Base-by-base conservation (phyloP, 1,140 invertebrate genomes). In the Anagrus nilaparvatae region DNA sequence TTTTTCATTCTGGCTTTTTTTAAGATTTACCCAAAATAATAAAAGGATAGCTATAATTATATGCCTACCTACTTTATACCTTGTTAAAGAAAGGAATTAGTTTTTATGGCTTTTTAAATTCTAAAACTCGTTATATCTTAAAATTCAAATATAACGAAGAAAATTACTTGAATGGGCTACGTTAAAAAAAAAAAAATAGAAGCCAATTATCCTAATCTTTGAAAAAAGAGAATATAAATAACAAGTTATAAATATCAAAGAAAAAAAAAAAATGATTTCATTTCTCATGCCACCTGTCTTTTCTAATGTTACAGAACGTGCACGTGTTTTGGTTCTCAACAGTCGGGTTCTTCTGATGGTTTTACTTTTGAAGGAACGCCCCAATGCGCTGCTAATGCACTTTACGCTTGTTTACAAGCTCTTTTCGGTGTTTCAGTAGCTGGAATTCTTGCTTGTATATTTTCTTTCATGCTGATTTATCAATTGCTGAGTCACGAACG, bases 381-480 rank as follows among this genome's bases (percentile, higher is more conserved):
- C 0, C 82, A 87, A 53, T 93, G 87, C 61, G 84, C 84, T 28
- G 86, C 87, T 1, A 86, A 87, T 5, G 82, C 81, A 1, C 61
- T 91, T 3, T 91, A 90, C 62, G 81, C 84, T 45, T 92, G 88
- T 54, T 66, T 92, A 10, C 69, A 88, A 6, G 87, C 84, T 0
- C 79, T 92, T 46, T 93, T 92, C 66, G 87, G 87, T 2, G 72
- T 91, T 12, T 90, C 87, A 4, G 87, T 93, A 2, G 81, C 84
- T 47, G 87, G 87, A 5, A 88, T 92, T 30, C 69, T 92, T 2
- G 82, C 90, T 13, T 90, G 86, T 61, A 89, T 92, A 47, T 91
- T 90, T 62, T 87, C 86, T 20, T 87, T 85, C 56, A 91, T 92
- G 87, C 73, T 91, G 9, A 82, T 91, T 1, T 92, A 91, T 55